A percentile compares a stretch with the other conserved stretches of the same genome.
These are phyloP conservation scores for Trochalopteron elliotii DNA, from an alignment of 2,113 vertebrate genomes.

Conservation along the genomic window DNA sequence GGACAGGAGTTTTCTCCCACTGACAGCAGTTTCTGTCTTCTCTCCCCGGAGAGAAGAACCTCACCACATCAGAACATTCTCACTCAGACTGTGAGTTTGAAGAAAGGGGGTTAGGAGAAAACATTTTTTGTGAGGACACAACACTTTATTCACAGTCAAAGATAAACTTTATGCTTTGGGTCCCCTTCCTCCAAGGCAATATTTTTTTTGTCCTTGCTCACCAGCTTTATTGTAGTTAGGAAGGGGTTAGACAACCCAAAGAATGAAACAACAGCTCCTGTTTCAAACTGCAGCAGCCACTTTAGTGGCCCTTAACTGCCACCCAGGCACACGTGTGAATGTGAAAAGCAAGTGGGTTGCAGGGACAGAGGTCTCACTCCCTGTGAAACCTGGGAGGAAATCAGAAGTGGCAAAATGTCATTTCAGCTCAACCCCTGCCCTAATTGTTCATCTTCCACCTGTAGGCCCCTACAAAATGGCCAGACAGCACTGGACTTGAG, in stretches of 20 bases:
- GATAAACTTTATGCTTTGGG: neutral
- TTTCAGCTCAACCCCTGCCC: neutral
- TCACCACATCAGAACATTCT: neutral
- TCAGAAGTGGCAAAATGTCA: neutral
- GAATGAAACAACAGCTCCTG: neutral
- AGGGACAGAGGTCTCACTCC: neutral
- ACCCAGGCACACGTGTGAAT: rapidly evolving
- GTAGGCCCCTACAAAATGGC: neutral
- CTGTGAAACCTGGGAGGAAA: neutral
- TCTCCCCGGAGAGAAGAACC: neutral
- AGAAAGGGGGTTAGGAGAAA: neutral
- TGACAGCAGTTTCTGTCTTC: neutral
- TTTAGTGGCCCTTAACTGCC: neutral
- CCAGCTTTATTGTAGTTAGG: neutral
- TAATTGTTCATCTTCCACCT: neutral
- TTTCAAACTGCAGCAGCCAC: neutral
- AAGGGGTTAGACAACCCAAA: neutral
- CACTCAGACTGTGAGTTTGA: neutral
- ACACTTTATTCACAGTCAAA: neutral
- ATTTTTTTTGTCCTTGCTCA: neutral
- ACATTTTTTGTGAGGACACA: neutral
- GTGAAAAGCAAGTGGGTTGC: neutral
- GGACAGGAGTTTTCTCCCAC: neutral
- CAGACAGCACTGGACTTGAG: neutral
- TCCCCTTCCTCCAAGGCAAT: neutral